Conservation (phyloP, 2,113 vertebrate genomes). For the Labrus mixtus region DNA sequence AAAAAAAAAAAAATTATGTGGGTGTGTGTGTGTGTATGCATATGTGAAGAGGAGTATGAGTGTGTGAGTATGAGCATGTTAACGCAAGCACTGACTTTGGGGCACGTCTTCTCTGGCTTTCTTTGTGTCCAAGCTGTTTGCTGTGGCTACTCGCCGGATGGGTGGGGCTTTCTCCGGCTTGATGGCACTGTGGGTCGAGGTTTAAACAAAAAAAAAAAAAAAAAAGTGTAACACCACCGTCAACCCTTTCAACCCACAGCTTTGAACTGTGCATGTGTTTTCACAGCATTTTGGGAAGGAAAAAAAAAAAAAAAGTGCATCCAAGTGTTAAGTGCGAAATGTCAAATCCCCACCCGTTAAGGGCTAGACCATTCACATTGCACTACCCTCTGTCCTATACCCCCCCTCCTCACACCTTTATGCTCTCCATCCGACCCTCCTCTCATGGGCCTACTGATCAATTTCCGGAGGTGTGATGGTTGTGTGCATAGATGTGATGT, state of each 20-base stretch:
- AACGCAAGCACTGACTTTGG: constrained; percentile 50
- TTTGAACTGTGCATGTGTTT: constrained; percentile 62
- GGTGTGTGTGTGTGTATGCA: constrained; percentile 36
- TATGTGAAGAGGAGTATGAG: constrained; percentile 13
- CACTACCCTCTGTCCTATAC: constrained; percentile 45
- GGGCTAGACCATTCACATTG: constrained; percentile 73
- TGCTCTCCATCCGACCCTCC: constrained; percentile 50
- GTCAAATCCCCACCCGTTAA: constrained; percentile 64
- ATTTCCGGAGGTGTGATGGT: constrained; percentile 57
- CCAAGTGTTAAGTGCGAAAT: constrained; percentile 44
- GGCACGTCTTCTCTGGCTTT: constrained; percentile 49
- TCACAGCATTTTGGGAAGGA: constrained; percentile 38
- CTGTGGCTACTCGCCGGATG: constrained; percentile 63
- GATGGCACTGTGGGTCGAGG: constrained; percentile 41
- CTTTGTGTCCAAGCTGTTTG: constrained; percentile 54
- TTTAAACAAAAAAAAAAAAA: constrained; percentile 38
- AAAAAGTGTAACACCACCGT: constrained; percentile 21
- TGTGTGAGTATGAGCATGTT: constrained; percentile 37
- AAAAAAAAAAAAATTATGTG: no score
- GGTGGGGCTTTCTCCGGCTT: constrained; percentile 45
- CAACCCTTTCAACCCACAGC: constrained; percentile 29
- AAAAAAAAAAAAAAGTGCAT: constrained; percentile 27
- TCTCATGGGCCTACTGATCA: constrained; percentile 73
- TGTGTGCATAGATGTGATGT: constrained; percentile 48
- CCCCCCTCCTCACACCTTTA: constrained; percentile 10